A percentile compares a stretch with the other conserved stretches of the same genome.
These are phyloP conservation scores for Spea hammondii DNA, from an alignment of 2,797 vertebrate genomes.

Conservation along the genomic window DNA sequence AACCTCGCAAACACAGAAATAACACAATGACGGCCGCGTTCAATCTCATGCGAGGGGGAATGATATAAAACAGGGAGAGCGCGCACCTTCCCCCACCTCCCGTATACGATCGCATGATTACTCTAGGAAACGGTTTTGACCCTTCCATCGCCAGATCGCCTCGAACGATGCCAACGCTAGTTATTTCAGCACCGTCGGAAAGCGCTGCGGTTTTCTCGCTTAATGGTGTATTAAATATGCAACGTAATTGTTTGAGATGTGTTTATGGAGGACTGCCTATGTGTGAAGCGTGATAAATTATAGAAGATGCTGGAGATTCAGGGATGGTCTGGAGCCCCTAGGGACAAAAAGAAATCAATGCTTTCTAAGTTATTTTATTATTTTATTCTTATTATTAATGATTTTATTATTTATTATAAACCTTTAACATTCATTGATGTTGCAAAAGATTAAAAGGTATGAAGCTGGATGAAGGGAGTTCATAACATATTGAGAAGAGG, in stretches of 20 bases:
- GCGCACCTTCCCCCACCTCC: slow-evolving; percentile 36
- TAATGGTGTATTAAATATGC: slow-evolving; percentile 49
- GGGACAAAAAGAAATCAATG: no score
- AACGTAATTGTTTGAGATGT: slow-evolving; percentile 38
- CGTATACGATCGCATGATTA: background rate
- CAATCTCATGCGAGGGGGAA: slow-evolving; percentile 59
- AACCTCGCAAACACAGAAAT: slow-evolving; percentile 67
- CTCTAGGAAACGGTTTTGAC: slow-evolving; percentile 8
- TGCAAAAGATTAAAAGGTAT: no score
- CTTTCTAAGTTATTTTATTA: no score
- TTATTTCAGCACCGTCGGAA: slow-evolving; percentile 25
- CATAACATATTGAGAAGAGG: no score
- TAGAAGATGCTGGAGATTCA: background rate
- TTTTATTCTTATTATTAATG: no score
- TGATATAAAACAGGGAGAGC: slow-evolving; percentile 52
- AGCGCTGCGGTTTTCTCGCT: slow-evolving; percentile 15
- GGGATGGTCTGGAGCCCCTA: slow-evolving; percentile 1
- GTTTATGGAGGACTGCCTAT: slow-evolving; percentile 20
- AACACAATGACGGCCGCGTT: slow-evolving; percentile 65
- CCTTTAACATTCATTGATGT: no score
- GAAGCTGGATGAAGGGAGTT: no score
- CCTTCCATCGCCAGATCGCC: slow-evolving; percentile 22
- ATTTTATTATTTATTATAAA: no score
- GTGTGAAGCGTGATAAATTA: slow-evolving; percentile 32
- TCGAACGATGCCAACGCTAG: slow-evolving; percentile 12